phyloP scores from a whole-genome alignment of 2,113 vertebrate genomes.

The Cyprinodon variegatus region DNA sequence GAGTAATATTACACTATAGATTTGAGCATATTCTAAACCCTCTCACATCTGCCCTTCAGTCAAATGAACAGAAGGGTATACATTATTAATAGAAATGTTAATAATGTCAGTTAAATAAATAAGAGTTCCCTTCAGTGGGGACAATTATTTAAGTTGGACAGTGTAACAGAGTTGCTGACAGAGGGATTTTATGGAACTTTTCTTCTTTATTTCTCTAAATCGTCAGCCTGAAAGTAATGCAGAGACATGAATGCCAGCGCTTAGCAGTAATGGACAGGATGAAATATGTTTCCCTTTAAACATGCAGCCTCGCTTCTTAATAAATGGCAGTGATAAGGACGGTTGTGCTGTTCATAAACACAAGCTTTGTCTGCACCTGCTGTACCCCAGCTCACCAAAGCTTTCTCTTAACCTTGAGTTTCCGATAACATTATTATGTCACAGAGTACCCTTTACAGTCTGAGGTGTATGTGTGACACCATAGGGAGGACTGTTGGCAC shows the following conservation, averaged over 20 bases:
- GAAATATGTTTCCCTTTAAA: constrained; percentile 24
- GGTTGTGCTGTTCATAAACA: constrained; percentile 12
- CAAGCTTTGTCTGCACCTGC: constrained; percentile 7
- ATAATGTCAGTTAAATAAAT: constrained; percentile 59
- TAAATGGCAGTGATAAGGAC: constrained; percentile 13
- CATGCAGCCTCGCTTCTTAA: constrained; percentile 1
- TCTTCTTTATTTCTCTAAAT: background rate
- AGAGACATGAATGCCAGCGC: constrained; percentile 19
- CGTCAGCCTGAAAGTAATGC: constrained; percentile 8
- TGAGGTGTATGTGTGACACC: constrained; percentile 22
- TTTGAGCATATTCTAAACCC: constrained; percentile 46
- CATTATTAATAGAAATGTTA: constrained; percentile 57
- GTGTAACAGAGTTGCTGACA: constrained; percentile 60
- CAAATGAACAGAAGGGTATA: constrained; percentile 7
- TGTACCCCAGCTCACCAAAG: background rate
- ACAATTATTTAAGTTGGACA: constrained; percentile 34
- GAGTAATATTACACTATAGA: constrained; percentile 21
- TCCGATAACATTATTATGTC: constrained; percentile 9
- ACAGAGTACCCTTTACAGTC: constrained; percentile 34
- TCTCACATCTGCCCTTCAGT: constrained; percentile 42
- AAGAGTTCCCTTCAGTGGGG: constrained; percentile 21
- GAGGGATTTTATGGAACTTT: constrained; percentile 39
- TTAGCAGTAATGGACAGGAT: constrained; percentile 27
- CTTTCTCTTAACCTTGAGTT: constrained; percentile 8
- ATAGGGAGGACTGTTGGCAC: constrained; percentile 13